phyloP scores from a whole-genome alignment of 2,797 vertebrate genomes.

The Rhinatrema bivittatum region DNA sequence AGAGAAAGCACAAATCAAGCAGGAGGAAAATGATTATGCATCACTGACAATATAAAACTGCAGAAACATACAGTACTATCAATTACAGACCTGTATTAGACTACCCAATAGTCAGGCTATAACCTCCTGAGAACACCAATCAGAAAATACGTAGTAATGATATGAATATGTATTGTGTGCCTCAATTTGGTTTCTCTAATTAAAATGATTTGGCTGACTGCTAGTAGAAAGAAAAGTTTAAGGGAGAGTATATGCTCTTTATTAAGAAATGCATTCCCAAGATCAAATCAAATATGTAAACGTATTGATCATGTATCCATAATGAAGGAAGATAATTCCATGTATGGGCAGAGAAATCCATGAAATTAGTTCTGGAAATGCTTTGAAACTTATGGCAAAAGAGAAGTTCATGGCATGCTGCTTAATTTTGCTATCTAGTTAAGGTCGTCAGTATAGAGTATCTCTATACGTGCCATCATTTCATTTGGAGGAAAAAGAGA shows the following conservation, averaged over 20 bases:
- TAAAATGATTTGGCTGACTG: constrained; percentile 25
- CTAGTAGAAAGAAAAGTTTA: constrained; percentile 10
- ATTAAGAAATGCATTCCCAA: too few relatives aligned
- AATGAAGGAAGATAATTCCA: too few relatives aligned
- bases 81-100: constrained; percentile 35
- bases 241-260: constrained; percentile 19
- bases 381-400: too few relatives aligned
- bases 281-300: too few relatives aligned
- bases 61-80: constrained; percentile 36
- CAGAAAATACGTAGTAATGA: constrained; percentile 31
- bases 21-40: constrained; percentile 47
- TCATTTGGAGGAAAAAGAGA: too few relatives aligned
- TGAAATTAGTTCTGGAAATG: too few relatives aligned
- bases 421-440: too few relatives aligned
- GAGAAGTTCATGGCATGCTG: too few relatives aligned
- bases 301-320: too few relatives aligned
- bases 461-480: too few relatives aligned
- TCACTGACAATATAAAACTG: constrained; percentile 26
- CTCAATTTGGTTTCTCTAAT: constrained; percentile 26
- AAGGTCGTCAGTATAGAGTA: too few relatives aligned
- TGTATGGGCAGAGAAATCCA: too few relatives aligned
- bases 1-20: constrained; percentile 44
- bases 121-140: constrained; percentile 43
- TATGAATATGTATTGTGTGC: constrained; percentile 49
- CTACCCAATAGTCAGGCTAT: constrained; percentile 20